Evolutionary conservation across 2,888 invertebrate species (phyloP).

Genomic region (Cephus runcator): DNA sequence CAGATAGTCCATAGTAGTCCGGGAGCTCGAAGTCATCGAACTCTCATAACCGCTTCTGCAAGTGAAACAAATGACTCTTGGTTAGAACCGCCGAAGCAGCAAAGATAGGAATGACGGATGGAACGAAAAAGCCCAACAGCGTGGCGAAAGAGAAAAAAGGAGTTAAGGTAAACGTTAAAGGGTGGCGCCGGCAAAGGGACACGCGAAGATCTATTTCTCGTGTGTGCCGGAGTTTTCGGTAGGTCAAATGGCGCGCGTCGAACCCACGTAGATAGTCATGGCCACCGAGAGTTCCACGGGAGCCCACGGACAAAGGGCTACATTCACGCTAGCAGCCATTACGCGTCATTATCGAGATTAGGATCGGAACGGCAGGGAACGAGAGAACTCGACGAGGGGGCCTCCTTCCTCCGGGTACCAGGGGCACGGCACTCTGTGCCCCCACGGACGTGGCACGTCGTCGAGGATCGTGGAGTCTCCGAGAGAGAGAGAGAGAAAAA

Average conservation of each 20-base stretch:
- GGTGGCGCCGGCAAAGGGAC: background rate
- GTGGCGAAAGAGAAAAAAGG: background rate
- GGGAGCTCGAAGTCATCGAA: conserved; percentile 59
- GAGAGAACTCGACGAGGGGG: conserved; percentile 30
- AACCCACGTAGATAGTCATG: conserved; percentile 17
- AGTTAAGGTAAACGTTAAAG: background rate
- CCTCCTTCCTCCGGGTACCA: conserved; percentile 15
- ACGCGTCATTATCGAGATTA: conserved; percentile 66
- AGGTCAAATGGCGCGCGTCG: conserved; percentile 51
- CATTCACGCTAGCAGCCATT: conserved; percentile 64
- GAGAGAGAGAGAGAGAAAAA: conserved; percentile 9
- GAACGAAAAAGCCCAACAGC: background rate
- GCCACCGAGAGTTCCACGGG: conserved; percentile 1
- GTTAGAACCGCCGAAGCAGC: background rate
- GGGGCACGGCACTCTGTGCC: conserved; percentile 21
- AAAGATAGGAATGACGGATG: background rate
- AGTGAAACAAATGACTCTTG: conserved; percentile 26
- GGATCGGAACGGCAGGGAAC: conserved; percentile 55
- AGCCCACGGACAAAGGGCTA: conserved; percentile 58
- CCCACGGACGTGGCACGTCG: conserved; percentile 7
- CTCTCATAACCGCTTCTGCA: conserved; percentile 56
- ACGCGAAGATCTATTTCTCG: background rate
- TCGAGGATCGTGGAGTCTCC: conserved; percentile 6
- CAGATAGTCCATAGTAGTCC: conserved; percentile 58
- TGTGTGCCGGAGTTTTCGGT: conserved; percentile 40